phyloP scores from a whole-genome alignment of 2,797 vertebrate genomes.

The Falco cherrug region DNA sequence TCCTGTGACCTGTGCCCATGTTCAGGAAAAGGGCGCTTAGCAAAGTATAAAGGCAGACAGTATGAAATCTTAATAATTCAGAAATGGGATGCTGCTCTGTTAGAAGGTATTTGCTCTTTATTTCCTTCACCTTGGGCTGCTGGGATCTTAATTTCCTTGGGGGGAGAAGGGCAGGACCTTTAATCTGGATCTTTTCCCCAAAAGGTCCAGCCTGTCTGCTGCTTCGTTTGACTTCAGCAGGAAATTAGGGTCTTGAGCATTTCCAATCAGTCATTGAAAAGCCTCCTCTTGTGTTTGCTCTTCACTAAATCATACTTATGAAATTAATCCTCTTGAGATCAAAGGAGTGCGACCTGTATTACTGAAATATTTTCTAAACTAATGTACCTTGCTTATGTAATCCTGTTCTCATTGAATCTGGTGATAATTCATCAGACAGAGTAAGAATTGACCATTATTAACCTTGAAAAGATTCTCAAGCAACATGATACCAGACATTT shows the following conservation, averaged over 20 bases:
- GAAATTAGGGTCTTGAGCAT: neutral
- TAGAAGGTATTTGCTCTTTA: neutral
- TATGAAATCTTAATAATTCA: neutral
- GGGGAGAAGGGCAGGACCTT: neutral
- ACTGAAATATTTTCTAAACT: constrained; percentile 33
- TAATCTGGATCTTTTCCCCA: neutral
- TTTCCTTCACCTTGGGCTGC: neutral
- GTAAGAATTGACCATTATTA: neutral
- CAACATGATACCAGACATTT: neutral
- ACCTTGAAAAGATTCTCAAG: neutral
- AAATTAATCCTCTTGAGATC: constrained; percentile 30
- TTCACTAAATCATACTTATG: neutral
- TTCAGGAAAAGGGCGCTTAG: neutral
- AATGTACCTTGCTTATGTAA: neutral
- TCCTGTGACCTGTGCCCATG: neutral
- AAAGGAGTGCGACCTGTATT: constrained; percentile 4
- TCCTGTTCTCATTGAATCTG: constrained; percentile 3
- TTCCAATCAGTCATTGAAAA: neutral
- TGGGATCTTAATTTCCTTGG: constrained; percentile 2
- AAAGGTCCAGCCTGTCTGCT: neutral
- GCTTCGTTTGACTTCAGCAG: neutral
- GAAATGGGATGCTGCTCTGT: neutral
- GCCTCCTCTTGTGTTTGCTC: constrained; percentile 15
- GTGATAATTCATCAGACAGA: neutral
- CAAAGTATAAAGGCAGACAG: neutral